These are phyloP conservation scores for Pocillopora damicornis DNA, from an alignment of 64 coral and sea anemone genomes.

Conservation along the genomic window DNA sequence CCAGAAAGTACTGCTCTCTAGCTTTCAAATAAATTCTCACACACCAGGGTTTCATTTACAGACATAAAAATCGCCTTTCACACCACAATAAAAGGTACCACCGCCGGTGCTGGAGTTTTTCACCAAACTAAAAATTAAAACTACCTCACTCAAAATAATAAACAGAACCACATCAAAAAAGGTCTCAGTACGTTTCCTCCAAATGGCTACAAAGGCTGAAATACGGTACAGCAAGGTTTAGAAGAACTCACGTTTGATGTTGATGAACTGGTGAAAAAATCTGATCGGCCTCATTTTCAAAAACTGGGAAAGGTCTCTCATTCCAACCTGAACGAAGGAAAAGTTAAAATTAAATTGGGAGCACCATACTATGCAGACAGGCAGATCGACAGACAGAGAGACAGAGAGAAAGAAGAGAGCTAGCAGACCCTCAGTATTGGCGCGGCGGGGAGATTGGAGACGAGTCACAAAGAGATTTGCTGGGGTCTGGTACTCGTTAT, in stretches of 20 bases:
- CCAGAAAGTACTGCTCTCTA: not conserved
- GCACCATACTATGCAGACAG: not conserved
- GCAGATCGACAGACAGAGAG: too few relatives aligned
- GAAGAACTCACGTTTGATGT: conserved; percentile 70
- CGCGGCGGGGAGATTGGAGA: too few relatives aligned
- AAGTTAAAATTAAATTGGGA: not conserved
- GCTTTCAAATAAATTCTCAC: not conserved
- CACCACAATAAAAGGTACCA: too few relatives aligned
- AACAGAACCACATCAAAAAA: not conserved
- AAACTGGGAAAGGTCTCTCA: conserved; percentile 95
- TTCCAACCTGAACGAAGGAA: conserved; percentile 59
- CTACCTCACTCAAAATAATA: not conserved
- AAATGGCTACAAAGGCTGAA: too few relatives aligned
- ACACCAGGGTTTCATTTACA: not conserved
- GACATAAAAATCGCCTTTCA: not conserved
- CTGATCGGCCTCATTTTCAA: conserved; percentile 87
- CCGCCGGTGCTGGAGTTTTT: too few relatives aligned
- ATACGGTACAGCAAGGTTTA: not conserved
- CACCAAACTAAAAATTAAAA: not conserved
- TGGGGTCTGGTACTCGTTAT: too few relatives aligned
- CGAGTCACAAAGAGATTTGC: too few relatives aligned
- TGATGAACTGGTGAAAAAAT: conserved; percentile 92
- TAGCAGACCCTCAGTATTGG: too few relatives aligned
- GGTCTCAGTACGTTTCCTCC: not conserved
- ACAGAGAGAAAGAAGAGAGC: too few relatives aligned